Evolutionary conservation across 2,888 invertebrate species (phyloP).

Genomic region (Cephus sareptanus): DNA sequence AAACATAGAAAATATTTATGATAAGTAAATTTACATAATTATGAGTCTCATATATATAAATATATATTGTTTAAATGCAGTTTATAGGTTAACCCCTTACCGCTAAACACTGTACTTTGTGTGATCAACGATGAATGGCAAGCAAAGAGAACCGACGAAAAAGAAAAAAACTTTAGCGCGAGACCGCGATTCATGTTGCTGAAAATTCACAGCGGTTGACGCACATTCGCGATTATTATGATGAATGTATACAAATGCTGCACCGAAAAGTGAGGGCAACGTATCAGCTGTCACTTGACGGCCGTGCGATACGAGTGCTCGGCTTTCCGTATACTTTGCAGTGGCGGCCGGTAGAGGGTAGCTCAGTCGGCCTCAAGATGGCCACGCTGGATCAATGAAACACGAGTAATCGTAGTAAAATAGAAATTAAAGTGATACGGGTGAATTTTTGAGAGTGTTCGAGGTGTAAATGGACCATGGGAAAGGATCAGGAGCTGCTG

Average conservation of each 20-base stretch:
- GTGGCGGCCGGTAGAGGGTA: slow-evolving; percentile 68
- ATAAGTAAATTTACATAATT: not conserved
- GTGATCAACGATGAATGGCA: not conserved
- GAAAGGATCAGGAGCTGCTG: slow-evolving; percentile 95
- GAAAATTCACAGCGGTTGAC: not conserved
- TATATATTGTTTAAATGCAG: not conserved
- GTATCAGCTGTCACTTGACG: slow-evolving; percentile 42
- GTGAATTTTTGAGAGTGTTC: slow-evolving; percentile 43
- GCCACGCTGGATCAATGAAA: slow-evolving; percentile 82
- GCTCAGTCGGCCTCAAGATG: slow-evolving; percentile 73
- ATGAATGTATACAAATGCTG: not conserved
- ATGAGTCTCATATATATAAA: not conserved
- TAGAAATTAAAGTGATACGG: slow-evolving; percentile 48
- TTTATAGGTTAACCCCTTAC: not conserved
- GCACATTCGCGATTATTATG: not conserved
- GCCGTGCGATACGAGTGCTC: slow-evolving; percentile 8
- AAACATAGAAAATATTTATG: not conserved
- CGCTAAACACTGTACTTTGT: not conserved
- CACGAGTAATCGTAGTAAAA: slow-evolving; percentile 65
- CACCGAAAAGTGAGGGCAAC: not conserved
- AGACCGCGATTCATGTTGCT: not conserved
- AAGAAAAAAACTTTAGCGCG: not conserved
- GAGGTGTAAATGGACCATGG: slow-evolving; percentile 76
- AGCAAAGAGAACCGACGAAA: not conserved
- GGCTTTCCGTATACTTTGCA: slow-evolving; percentile 26